Evolutionary conservation across 2,113 vertebrate species (phyloP).

Genomic region (Poeciliopsis retropinna): DNA sequence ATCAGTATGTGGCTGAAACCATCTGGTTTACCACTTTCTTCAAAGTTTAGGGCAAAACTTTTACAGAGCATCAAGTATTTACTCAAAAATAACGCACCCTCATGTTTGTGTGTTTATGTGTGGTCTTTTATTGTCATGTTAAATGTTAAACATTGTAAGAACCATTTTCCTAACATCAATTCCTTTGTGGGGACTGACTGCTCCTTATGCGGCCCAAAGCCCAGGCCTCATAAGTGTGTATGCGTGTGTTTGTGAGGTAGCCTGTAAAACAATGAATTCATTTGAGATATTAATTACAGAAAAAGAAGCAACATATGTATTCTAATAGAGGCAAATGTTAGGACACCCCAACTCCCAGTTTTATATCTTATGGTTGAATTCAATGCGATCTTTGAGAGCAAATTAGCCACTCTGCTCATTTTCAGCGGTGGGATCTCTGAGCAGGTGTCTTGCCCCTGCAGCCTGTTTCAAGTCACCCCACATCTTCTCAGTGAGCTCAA

Average conservation of each 20-base stretch:
- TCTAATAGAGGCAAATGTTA: no score
- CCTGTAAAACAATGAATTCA: not conserved
- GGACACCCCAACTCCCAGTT: no score
- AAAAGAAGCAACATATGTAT: not conserved
- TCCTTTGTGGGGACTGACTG: no score
- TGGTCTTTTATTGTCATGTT: no score
- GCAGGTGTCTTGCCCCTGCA: not conserved
- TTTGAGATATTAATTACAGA: not conserved
- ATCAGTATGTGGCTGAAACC: slow-evolving; percentile 15
- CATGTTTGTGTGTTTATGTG: not conserved
- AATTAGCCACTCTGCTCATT: not conserved
- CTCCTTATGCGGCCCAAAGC: no score
- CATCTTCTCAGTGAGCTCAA: no score
- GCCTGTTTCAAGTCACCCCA: not conserved
- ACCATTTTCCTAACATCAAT: no score
- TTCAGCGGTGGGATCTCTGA: not conserved
- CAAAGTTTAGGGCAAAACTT: not conserved
- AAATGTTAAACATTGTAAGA: no score
- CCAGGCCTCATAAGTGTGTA: no score
- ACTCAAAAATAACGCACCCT: not conserved
- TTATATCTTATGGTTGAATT: not conserved
- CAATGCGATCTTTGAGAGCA: not conserved
- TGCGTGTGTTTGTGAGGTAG: no score
- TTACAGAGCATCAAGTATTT: not conserved
- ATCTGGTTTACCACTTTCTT: slow-evolving; percentile 17